Evolutionary conservation across 2,888 invertebrate genomes (phyloP), one percentile per base, ranked within the genome.

Genomic region (Xestia rhomboidea): DNA sequence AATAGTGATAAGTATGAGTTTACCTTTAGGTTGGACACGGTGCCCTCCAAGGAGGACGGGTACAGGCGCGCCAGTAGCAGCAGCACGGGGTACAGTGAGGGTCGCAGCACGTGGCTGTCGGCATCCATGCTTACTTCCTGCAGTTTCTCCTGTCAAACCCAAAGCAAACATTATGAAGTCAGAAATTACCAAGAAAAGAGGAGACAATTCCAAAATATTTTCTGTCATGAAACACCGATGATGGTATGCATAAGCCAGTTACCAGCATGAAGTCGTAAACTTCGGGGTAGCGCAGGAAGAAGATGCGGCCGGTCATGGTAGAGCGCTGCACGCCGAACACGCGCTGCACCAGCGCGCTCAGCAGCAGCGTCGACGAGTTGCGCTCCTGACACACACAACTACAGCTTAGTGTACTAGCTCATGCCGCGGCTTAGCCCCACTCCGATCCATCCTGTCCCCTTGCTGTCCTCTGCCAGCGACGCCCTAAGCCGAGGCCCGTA

Each of bases 301-400:
- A 99, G 68, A 98, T 97, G 79, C 98, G 97, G 68, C 97, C 98
- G 44, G 98, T 98, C 97, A 98, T 97, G 88, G 97, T 97, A 94
- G 98, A 98, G 69, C 98, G 96, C 89, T 97, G 97, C 34, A 99
- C 99, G 4, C 99, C 99, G 96, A 99, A 99, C 85, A 99, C 98
- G 84, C 99, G 97, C 66, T 98, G 98, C 90, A 99, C 97, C 54
- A 99, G 96, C 6, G 99, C 97, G 80, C 98, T 98, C 92, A 99
- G 98, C 72, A 99, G 94, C 74, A 99, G 94, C 0, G 99, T 98
- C 0, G 99, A 98, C 0, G 99, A 98, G 94, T 99, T 99, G 81
- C 99, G 97, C 92, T 98, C 98, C 98, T 98, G 91, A 0, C 21
- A 30, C 60, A 0, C 60, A 62, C 21, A 4, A 10, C 30, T 30